These are phyloP conservation scores for Calephelis perditalis DNA, from an alignment of 2,888 invertebrate species.

Conservation along the genomic window DNA sequence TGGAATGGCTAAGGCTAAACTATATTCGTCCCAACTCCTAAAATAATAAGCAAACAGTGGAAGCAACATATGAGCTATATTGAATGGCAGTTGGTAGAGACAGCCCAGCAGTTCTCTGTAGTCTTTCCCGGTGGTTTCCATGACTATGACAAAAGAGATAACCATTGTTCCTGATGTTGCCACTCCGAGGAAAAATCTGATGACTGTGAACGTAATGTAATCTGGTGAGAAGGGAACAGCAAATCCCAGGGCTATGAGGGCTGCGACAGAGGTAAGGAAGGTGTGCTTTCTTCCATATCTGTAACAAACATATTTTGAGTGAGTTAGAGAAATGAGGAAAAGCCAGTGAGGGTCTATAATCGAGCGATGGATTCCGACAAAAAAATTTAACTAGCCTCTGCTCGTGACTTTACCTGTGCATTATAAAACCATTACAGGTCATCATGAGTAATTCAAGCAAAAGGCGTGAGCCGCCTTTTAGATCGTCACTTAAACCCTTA, in stretches of 20 bases:
- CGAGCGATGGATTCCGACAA: too few relatives aligned
- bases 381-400: too few relatives aligned
- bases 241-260: slow-evolving; percentile 82
- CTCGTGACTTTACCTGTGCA: too few relatives aligned
- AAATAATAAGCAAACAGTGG: slow-evolving; percentile 81
- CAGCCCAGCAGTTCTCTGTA: slow-evolving; percentile 77
- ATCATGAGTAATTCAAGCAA: too few relatives aligned
- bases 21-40: slow-evolving; percentile 81
- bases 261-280: slow-evolving; percentile 81
- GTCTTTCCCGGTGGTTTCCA: slow-evolving; percentile 80
- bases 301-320: slow-evolving; percentile 29
- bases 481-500: too few relatives aligned
- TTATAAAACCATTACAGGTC: too few relatives aligned
- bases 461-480: too few relatives aligned
- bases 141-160: slow-evolving; percentile 83
- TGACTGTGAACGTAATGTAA: slow-evolving; percentile 75
- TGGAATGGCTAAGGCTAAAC: slow-evolving; percentile 80
- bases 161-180: slow-evolving; percentile 91
- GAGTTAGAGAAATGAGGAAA: too few relatives aligned
- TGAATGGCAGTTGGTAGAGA: slow-evolving; percentile 83
- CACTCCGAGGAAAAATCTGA: slow-evolving; percentile 83
- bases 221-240: slow-evolving; percentile 82
- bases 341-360: too few relatives aligned
- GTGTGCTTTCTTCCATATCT: slow-evolving; percentile 88
- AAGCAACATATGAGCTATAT: slow-evolving; percentile 81